Evolutionary conservation across 2,113 vertebrate species (phyloP), one percentile per base, ranked within the genome.

Genomic region (Macheiramphus alcinus): DNA sequence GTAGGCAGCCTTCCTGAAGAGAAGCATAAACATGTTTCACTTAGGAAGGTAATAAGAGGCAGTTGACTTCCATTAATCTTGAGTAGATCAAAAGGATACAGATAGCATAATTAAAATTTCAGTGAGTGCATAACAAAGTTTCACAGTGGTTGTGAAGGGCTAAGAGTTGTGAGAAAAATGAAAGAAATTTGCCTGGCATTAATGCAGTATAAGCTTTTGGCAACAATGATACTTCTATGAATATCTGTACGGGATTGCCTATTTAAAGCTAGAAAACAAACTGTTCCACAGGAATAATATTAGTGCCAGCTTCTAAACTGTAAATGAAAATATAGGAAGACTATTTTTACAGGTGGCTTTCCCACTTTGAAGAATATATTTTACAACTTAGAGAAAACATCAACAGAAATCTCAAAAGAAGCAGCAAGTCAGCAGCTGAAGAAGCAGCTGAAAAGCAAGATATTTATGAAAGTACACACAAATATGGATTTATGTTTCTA

Each of bases 41-140:
- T 95, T 95, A 91, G 87, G 71, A 91, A 96, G 50, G 65, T 89
- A 96, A 93, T 94, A 95, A 91, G 58, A 96, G 62, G 90, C 74
- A 71, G 86, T 78, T 96, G 80, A 93, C 87, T 96, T n/a, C 87
- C 86, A 93, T 88, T 93, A 97, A 91, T 91, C 85, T 67, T 55
- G 55, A 84, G 40, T 61, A 88, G 58, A 96, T 89, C 56, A 91
- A 97, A 94, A 85, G 79, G 61, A 94, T 80, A 78, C 55, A 94
- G 79, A 68, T 36, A 95, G 18, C 42, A 68, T 90, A 93, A 95
- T 96, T 95, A 97, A 94, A 94, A 96, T 79, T 86, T 95, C 75
- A 94, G 52, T 26, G 48, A 80, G n/a, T 68, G 25, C 47, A 50
- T 38, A 83, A 88, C 10, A 70, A 85, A 88, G n/a, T 97, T 96